Percentiles rank a stretch among this genome's conserved stretches.
phyloP scores from a whole-genome alignment of 1,140 invertebrate species.

The Brachionus rubens region DNA sequence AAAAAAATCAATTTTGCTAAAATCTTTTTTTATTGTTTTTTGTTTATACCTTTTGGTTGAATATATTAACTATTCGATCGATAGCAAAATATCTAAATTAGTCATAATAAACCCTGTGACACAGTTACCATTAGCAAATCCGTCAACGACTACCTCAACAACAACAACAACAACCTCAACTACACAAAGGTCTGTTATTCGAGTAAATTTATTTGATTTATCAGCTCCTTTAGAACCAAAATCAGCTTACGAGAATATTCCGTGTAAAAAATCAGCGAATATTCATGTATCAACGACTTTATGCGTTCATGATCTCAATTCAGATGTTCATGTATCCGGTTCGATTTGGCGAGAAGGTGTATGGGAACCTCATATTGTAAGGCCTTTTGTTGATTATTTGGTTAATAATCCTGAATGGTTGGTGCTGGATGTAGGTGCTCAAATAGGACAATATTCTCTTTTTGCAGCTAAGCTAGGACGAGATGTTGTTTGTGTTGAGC shows the following conservation, averaged over 20 bases:
- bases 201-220: not conserved
- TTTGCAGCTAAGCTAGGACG: conserved; percentile 1
- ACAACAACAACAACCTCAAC: no score
- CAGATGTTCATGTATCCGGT: conserved; percentile 29
- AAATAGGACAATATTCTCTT: conserved; percentile 6
- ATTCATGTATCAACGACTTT: conserved; percentile 5
- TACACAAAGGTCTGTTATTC: no score
- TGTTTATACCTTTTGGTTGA: no score
- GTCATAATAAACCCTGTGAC: no score
- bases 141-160: no score
- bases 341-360: conserved; percentile 16
- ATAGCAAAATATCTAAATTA: no score
- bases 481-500: not conserved
- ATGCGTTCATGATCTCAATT: conserved; percentile 3
- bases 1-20: no score
- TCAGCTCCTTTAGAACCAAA: not conserved
- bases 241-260: not conserved
- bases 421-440: not conserved
- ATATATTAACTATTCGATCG: no score
- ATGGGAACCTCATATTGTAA: not conserved
- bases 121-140: no score
- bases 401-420: not conserved
- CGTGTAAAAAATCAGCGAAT: not conserved
- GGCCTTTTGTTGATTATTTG: not conserved
- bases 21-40: no score